phyloP scores from a whole-genome alignment of 2,113 vertebrate species.

The Oenanthe melanoleuca region DNA sequence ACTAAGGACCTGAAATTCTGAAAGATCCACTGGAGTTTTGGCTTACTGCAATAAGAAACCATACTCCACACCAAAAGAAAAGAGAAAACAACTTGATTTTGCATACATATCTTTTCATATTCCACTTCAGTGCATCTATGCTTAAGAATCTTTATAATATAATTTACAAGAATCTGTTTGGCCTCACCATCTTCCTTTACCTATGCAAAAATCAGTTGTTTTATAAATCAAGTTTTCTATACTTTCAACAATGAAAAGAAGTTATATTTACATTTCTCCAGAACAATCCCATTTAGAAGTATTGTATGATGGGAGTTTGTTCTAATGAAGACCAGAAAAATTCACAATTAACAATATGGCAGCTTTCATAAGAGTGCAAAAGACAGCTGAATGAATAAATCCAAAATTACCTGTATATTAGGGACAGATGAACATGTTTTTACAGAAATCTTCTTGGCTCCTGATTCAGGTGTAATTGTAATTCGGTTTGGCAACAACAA shows the following conservation, averaged over 20 bases:
- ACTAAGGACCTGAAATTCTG: not conserved
- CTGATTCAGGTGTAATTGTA: slow-evolving; percentile 29
- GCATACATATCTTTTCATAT: not conserved
- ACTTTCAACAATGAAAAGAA: not conserved
- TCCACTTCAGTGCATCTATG: not conserved
- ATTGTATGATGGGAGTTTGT: not conserved
- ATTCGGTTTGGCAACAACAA: slow-evolving; percentile 62
- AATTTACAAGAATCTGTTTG: not conserved
- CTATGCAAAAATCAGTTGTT: not conserved
- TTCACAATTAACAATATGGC: not conserved
- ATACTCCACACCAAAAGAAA: not conserved
- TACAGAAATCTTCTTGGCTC: slow-evolving; percentile 64
- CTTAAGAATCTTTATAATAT: not conserved
- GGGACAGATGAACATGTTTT: slow-evolving; percentile 61
- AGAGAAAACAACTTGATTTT: not conserved
- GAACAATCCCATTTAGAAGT: not conserved
- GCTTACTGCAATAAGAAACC: not conserved
- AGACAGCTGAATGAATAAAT: not conserved
- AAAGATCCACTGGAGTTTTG: not conserved
- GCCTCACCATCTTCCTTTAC: not conserved
- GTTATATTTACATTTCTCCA: not conserved
- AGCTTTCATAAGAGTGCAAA: not conserved
- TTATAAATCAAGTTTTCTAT: not conserved
- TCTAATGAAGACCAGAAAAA: not conserved
- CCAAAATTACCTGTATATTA: slow-evolving; percentile 69